Evolutionary conservation across 2,888 invertebrate species (phyloP).

Genomic region (Amiota communis): DNA sequence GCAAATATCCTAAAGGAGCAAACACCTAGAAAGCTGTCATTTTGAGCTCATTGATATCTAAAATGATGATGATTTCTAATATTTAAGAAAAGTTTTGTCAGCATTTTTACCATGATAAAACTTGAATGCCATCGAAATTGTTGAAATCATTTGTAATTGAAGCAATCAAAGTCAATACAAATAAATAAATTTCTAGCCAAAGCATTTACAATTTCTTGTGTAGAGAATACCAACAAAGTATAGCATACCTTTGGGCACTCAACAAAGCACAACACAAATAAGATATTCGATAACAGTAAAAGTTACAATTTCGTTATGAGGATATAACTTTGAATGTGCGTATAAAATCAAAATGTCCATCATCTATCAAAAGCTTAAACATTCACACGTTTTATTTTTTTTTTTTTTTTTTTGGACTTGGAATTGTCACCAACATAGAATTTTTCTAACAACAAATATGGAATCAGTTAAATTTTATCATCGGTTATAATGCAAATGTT

Average conservation of each 20-base stretch:
- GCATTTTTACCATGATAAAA: no score
- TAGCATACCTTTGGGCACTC: background rate
- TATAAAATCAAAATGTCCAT: slow-evolving; percentile 22
- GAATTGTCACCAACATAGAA: no score
- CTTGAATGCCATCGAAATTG: no score
- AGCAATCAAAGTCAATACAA: no score
- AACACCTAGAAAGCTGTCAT: slow-evolving; percentile 7
- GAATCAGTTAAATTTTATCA: no score
- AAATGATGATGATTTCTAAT: no score
- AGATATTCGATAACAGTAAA: no score
- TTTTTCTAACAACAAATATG: no score
- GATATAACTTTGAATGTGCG: background rate
- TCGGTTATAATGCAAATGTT: no score
- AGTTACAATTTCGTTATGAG: background rate
- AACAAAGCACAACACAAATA: slow-evolving; percentile 11
- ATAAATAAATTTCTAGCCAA: background rate
- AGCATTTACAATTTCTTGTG: no score
- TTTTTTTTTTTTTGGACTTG: background rate
- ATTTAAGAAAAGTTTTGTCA: no score
- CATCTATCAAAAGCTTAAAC: slow-evolving; percentile 2
- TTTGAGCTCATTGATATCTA: slow-evolving; percentile 8
- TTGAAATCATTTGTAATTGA: no score
- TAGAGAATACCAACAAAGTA: background rate
- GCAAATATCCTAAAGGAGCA: background rate
- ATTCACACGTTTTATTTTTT: background rate